Conservation (phyloP, 2,797 vertebrate species). For the Parauchenoglanis punctatus region DNA sequence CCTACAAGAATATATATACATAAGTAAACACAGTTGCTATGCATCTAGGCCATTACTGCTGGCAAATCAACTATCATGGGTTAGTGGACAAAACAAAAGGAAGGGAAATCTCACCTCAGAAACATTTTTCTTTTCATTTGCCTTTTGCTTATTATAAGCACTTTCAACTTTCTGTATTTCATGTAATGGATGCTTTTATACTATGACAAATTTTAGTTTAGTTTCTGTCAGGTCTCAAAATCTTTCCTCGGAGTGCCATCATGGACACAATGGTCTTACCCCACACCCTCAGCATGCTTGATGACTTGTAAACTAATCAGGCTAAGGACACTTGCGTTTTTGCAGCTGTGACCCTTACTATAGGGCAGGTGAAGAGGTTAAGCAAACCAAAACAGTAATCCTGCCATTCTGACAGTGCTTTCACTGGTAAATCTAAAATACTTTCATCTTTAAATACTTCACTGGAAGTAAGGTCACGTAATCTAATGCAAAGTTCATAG, state of each 20-base stretch:
- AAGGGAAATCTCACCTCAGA: background rate
- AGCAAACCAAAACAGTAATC: constrained; percentile 75
- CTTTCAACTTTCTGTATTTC: background rate
- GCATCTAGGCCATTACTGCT: background rate
- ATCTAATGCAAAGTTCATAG: background rate
- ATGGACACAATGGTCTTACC: background rate
- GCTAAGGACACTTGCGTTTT: constrained; percentile 66
- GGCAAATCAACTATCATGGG: background rate
- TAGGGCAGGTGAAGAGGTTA: constrained; percentile 71
- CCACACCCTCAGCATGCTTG: constrained; percentile 60
- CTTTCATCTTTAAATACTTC: constrained; percentile 49
- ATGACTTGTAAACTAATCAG: constrained; percentile 74
- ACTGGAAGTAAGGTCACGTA: background rate
- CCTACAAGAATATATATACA: background rate
- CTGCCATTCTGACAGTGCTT: constrained; percentile 28
- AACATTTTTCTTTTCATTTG: background rate
- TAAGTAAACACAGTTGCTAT: background rate
- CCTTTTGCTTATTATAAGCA: background rate
- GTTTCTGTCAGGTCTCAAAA: background rate
- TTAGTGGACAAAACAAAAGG: background rate
- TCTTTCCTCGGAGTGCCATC: background rate
- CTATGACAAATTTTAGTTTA: background rate
- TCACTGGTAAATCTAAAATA: constrained; percentile 38
- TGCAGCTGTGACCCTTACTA: constrained; percentile 58
- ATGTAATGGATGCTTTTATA: background rate